These are phyloP conservation scores for Acestrorhynchus altus DNA, from an alignment of 2,797 vertebrate species.

Conservation along the genomic window DNA sequence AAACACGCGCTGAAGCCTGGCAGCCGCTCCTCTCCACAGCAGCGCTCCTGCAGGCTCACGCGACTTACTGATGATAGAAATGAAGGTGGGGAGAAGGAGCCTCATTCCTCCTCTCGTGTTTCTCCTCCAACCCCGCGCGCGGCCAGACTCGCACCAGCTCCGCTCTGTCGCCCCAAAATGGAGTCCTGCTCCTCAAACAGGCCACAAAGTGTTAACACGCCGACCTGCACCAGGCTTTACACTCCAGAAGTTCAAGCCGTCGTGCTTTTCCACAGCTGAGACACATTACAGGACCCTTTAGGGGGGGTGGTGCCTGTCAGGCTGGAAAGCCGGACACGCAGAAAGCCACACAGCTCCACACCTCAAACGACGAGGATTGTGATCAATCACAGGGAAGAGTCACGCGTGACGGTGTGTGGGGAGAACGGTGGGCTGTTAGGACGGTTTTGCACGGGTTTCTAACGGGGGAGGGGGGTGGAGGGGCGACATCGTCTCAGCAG, in stretches of 20 bases:
- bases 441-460: no score
- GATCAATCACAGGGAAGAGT: no score
- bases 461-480: constrained; percentile 26
- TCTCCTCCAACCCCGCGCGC: no score
- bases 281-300: neutral
- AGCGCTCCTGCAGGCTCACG: no score
- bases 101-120: no score
- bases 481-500: constrained; percentile 32
- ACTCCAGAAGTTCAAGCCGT: constrained; percentile 31
- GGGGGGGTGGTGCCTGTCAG: neutral
- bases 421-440: no score
- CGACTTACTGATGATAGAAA: no score
- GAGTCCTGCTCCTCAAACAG: constrained; percentile 74
- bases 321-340: constrained; percentile 4
- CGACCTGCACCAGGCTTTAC: constrained; percentile 54
- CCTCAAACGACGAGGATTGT: neutral
- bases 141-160: no score
- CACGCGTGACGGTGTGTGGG: no score
- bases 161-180: constrained; percentile 80
- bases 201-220: constrained; percentile 73
- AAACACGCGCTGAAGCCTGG: no score
- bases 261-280: neutral
- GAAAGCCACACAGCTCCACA: neutral
- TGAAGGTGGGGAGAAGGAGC: no score
- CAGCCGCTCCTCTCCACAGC: no score